phyloP scores from a whole-genome alignment of 2,797 vertebrate genomes.

The Chaetodon trifasciatus region DNA sequence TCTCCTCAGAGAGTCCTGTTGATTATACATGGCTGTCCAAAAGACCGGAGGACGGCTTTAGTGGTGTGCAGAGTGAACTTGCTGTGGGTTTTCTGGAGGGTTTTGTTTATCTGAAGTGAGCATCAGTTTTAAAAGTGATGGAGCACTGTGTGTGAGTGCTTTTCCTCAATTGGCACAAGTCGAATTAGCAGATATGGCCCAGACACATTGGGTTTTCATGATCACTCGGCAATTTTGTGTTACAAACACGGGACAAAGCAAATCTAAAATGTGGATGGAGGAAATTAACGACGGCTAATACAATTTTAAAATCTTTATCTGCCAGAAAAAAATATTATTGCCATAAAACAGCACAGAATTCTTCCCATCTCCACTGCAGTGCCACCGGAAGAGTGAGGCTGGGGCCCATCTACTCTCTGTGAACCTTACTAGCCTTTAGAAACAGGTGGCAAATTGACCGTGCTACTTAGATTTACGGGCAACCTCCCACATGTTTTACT shows the following conservation, averaged over 20 bases:
- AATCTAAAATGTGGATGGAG: slow-evolving; percentile 6
- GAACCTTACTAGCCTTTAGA: slow-evolving; percentile 58
- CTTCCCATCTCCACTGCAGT: slow-evolving; percentile 21
- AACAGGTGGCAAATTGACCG: slow-evolving; percentile 80
- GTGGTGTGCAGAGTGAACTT: not conserved
- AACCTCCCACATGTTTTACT: slow-evolving; percentile 78
- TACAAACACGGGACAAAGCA: not conserved
- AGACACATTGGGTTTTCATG: slow-evolving; percentile 3
- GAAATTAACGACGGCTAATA: slow-evolving; percentile 6
- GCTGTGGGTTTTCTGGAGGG: not conserved
- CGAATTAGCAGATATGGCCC: not conserved
- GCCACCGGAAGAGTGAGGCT: slow-evolving; percentile 15
- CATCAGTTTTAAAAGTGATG: not conserved
- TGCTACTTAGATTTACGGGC: slow-evolving; percentile 72
- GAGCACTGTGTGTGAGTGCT: not conserved
- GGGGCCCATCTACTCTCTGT: slow-evolving; percentile 52
- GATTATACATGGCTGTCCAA: slow-evolving; percentile 16
- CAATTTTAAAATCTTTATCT: not conserved
- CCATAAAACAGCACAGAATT: not conserved
- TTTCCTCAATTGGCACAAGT: not conserved
- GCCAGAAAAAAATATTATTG: not conserved
- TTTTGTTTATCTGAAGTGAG: slow-evolving; percentile 9
- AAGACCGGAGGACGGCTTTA: slow-evolving; percentile 16
- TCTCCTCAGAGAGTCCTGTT: slow-evolving; percentile 16
- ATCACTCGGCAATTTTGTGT: not conserved